Evolutionary conservation across 2,113 vertebrate genomes (phyloP).

Genomic region (Aythya baeri): DNA sequence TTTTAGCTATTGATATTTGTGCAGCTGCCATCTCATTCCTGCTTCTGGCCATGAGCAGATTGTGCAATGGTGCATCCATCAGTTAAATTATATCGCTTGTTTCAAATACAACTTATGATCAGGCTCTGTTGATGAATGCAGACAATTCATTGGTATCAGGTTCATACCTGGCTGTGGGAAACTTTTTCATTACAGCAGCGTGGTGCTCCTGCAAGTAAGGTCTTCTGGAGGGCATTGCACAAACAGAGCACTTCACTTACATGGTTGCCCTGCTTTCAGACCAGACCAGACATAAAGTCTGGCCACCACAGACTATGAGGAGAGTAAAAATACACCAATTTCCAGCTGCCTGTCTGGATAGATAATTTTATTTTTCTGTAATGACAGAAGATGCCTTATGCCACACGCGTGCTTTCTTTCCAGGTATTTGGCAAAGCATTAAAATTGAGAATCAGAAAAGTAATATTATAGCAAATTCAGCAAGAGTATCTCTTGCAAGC

Average conservation of each 20-base stretch:
- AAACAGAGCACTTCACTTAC: neutral
- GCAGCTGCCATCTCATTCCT: neutral
- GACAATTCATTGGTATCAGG: fast-evolving
- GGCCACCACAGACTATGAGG: neutral
- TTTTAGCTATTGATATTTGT: neutral
- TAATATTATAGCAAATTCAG: neutral
- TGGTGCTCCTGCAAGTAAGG: neutral
- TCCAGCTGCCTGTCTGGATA: neutral
- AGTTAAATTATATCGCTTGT: neutral
- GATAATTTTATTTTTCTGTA: neutral
- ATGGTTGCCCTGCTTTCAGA: neutral
- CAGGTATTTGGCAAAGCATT: neutral
- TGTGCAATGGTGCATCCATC: neutral
- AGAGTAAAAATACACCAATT: neutral
- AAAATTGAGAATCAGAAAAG: neutral
- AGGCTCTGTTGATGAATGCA: neutral
- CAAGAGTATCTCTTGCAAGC: neutral
- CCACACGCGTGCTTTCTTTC: neutral
- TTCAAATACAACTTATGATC: neutral
- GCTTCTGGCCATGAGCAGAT: neutral
- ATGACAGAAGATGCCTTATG: neutral
- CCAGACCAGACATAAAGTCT: neutral
- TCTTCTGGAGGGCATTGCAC: neutral
- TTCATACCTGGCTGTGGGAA: neutral
- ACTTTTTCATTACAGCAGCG: neutral